Conservation (phyloP, 2,797 vertebrate species). For the Hephaestus fuliginosus region DNA sequence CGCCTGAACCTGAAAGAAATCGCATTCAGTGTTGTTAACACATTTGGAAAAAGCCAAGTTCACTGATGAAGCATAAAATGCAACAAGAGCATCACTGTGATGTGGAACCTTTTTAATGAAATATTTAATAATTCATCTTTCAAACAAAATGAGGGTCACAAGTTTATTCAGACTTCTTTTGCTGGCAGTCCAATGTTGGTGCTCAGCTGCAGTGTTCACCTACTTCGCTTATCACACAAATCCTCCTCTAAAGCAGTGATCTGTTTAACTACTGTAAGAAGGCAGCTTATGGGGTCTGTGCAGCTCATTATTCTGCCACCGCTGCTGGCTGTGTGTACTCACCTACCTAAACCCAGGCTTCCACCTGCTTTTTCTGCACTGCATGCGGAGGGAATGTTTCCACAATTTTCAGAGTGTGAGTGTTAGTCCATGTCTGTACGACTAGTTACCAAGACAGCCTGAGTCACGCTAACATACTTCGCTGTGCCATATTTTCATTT, state of each 20-base stretch:
- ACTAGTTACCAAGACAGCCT: slow-evolving; percentile 55
- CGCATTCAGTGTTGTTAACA: slow-evolving; percentile 38
- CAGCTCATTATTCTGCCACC: slow-evolving; percentile 54
- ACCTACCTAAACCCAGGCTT: slow-evolving; percentile 36
- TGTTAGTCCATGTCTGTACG: slow-evolving; percentile 44
- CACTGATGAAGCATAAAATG: slow-evolving; percentile 34
- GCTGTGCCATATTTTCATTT: slow-evolving; percentile 49
- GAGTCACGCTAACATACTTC: slow-evolving; percentile 54
- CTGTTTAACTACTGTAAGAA: slow-evolving; percentile 35
- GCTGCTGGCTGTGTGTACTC: slow-evolving; percentile 51
- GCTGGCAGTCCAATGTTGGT: neutral
- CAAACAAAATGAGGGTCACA: slow-evolving; percentile 17
- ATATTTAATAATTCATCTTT: slow-evolving; percentile 49
- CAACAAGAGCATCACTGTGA: slow-evolving; percentile 21
- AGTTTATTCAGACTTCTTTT: slow-evolving; percentile 23
- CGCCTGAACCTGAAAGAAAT: slow-evolving; percentile 38
- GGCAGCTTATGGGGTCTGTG: slow-evolving; percentile 45
- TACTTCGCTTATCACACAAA: slow-evolving; percentile 21
- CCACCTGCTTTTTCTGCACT: slow-evolving; percentile 39
- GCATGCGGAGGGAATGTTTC: slow-evolving; percentile 22
- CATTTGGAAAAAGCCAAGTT: slow-evolving; percentile 27
- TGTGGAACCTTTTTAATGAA: slow-evolving; percentile 29
- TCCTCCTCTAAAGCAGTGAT: slow-evolving; percentile 31
- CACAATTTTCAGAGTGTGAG: slow-evolving; percentile 34
- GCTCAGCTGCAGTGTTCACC: slow-evolving; percentile 27